Evolutionary conservation across 2,888 invertebrate genomes (phyloP), one percentile per base, ranked within the genome.

Genomic region (Oxytorus armatus): DNA sequence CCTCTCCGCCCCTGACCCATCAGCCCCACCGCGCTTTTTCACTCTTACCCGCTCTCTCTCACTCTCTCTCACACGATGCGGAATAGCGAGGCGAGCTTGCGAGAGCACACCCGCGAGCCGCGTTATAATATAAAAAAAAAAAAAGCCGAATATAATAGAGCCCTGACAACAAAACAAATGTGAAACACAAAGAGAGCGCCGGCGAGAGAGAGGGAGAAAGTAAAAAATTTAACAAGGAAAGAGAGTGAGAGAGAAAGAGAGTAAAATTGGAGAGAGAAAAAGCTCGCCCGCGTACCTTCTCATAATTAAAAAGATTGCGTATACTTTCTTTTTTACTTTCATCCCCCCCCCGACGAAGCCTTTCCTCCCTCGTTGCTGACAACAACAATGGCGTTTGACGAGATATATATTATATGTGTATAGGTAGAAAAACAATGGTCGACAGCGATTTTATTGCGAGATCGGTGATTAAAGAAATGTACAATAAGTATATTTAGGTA

Each of bases 151-250:
- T 89, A 90, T 90, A 90, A 90, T 91, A 89, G 89, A 88, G 88
- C 72, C 86, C 89, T 86, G 90, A 90, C 90, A 90, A 90, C 91
- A 91, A 92, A 92, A 92, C 91, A 91, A 90, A 91, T 83, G 90
- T 91, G 89, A 90, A 91, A 91, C 90, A 92, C 91, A 92, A 91
- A 91, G 91, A 90, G 49, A 16, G 63, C 73, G 80, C 66, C 63
- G 33, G 39, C 25, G 39, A 36, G 47, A 36, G 47, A 47, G 63
- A 63, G 61, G 63, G 53, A 91, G 90, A 88, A 59, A 69, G 51
- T 47, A n/a, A n/a, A n/a, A n/a, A n/a, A n/a, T n/a, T n/a, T n/a
- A n/a, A n/a, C n/a, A n/a, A n/a, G 49, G 49, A n/a, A 21, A 8
- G 65, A 74, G 16, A 21, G 44, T 63, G n/a, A n/a, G 65, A 69